Conservation (phyloP, 53 echinoderm and acorn worm species). For the Crossaster papposus region DNA sequence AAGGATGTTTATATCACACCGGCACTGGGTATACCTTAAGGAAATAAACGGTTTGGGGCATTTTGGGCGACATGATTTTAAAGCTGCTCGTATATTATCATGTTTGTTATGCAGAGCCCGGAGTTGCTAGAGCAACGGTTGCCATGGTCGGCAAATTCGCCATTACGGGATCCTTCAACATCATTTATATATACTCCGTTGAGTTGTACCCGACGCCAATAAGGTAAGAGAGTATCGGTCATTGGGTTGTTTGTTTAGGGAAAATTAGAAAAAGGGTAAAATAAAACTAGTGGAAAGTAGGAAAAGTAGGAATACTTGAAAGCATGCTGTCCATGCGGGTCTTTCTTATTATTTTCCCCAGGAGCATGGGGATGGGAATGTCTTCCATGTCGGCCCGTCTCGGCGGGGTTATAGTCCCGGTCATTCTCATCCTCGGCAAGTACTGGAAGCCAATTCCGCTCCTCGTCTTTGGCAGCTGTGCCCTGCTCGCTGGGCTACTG, state of each 20-base stretch:
- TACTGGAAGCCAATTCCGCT: slow-evolving; percentile 67
- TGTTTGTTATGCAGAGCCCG: slow-evolving; percentile 30
- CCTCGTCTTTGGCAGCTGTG: slow-evolving; percentile 58
- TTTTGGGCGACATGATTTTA: neutral
- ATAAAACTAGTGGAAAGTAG: too few relatives aligned
- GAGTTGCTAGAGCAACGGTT: slow-evolving; percentile 32
- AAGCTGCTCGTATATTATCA: neutral
- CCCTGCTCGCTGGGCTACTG: slow-evolving; percentile 57
- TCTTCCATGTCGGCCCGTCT: slow-evolving; percentile 74
- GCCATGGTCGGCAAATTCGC: slow-evolving; percentile 63
- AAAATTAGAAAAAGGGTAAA: too few relatives aligned
- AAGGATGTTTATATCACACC: too few relatives aligned
- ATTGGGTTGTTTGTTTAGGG: neutral
- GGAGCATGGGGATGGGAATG: slow-evolving; percentile 73
- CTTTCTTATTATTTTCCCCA: neutral
- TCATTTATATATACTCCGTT: slow-evolving; percentile 37
- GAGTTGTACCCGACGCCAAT: slow-evolving; percentile 23
- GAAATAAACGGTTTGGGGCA: too few relatives aligned
- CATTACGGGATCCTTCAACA: slow-evolving; percentile 56
- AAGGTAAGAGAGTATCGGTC: neutral
- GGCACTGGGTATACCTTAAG: too few relatives aligned
- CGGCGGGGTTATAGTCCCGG: slow-evolving; percentile 61
- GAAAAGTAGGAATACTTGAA: too few relatives aligned
- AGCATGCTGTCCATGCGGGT: neutral
- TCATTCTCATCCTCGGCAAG: slow-evolving; percentile 60